A percentile compares a stretch with the other conserved stretches of the same genome.
Evolutionary conservation across 2,888 invertebrate genomes (phyloP).

Genomic region (Plebejus anna): DNA sequence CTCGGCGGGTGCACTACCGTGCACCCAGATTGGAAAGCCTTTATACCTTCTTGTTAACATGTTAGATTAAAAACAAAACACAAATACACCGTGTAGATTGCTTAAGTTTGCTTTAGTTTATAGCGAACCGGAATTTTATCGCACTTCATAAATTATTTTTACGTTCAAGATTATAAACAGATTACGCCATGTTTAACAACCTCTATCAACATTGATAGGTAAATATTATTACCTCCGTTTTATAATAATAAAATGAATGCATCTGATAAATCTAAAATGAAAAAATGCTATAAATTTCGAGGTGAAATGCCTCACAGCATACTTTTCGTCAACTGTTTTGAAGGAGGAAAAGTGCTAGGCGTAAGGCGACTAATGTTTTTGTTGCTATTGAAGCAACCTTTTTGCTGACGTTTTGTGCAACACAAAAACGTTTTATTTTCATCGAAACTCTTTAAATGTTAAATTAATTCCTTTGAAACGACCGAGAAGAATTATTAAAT

Average conservation of each 20-base stretch:
- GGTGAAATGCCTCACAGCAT: background rate
- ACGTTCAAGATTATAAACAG: conserved; percentile 6
- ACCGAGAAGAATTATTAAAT: background rate
- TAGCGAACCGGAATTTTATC: conserved; percentile 26
- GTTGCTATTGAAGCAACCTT: background rate
- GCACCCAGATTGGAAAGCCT: no score
- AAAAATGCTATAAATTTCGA: background rate
- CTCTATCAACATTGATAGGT: background rate
- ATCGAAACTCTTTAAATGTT: background rate
- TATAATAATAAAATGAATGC: background rate
- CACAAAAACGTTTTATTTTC: background rate
- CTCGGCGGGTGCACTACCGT: no score
- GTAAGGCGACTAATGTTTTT: background rate
- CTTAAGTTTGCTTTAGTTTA: background rate
- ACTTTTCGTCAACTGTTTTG: no score
- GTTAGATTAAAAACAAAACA: background rate
- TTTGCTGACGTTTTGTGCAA: background rate
- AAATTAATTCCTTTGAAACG: background rate
- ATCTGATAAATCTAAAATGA: background rate
- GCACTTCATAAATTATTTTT: conserved; percentile 16
- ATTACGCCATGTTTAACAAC: conserved; percentile 24
- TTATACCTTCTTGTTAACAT: background rate
- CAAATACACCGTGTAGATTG: background rate
- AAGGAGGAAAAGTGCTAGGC: background rate
- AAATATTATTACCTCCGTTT: background rate